These are phyloP conservation scores for Tromatobia lineatoria DNA, from an alignment of 2,888 invertebrate species.

Conservation along the genomic window DNA sequence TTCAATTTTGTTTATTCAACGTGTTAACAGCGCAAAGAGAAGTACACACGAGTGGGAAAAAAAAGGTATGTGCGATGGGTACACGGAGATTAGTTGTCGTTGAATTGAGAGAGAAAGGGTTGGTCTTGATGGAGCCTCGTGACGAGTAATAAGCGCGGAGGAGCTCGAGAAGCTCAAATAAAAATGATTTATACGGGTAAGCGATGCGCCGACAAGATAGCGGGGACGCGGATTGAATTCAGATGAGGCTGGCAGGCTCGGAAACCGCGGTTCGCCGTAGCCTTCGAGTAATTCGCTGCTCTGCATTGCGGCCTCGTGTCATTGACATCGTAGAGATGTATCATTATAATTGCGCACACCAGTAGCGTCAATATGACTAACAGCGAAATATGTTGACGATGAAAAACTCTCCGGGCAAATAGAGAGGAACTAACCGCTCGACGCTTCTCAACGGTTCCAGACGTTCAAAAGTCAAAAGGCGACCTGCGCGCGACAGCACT, in stretches of 20 bases:
- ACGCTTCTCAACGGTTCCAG: slow-evolving; percentile 21
- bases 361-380: slow-evolving; percentile 5
- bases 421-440: slow-evolving; percentile 16
- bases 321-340: slow-evolving; percentile 56
- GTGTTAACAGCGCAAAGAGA: slow-evolving; percentile 1
- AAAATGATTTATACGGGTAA: slow-evolving; percentile 73
- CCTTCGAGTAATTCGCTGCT: slow-evolving; percentile 66
- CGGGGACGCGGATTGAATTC: slow-evolving; percentile 71
- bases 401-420: slow-evolving; percentile 19
- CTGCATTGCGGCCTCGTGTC: slow-evolving; percentile 51
- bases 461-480: slow-evolving; percentile 56
- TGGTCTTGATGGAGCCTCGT: slow-evolving; percentile 34
- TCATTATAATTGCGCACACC: slow-evolving; percentile 49
- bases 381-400: slow-evolving; percentile 14
- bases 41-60: not conserved
- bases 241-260: slow-evolving; percentile 63
- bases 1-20: not conserved
- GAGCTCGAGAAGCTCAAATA: slow-evolving; percentile 66
- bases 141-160: slow-evolving; percentile 67
- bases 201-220: slow-evolving; percentile 72
- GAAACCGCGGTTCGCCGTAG: slow-evolving; percentile 70
- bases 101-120: slow-evolving; percentile 30
- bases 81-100: slow-evolving; percentile 11
- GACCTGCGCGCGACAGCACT: slow-evolving; percentile 15
- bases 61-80: slow-evolving; percentile 4